Evolutionary conservation across 2,113 vertebrate genomes (phyloP).

Genomic region (Oryzias celebensis): DNA sequence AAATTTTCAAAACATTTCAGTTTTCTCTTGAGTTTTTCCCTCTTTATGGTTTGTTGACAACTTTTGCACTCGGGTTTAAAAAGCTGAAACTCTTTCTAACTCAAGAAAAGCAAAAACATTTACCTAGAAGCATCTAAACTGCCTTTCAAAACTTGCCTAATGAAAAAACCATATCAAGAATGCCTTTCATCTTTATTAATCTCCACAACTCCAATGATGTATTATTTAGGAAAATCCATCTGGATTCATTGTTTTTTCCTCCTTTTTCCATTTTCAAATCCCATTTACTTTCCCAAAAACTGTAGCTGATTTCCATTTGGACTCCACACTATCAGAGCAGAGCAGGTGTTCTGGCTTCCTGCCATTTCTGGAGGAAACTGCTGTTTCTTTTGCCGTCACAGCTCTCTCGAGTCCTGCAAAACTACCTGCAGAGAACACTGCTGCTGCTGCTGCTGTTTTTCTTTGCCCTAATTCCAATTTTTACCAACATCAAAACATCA

Average conservation of each 20-base stretch:
- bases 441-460: constrained; percentile 38
- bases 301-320: constrained; percentile 1
- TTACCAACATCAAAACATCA: constrained; percentile 26
- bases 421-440: constrained; percentile 24
- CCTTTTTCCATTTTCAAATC: background rate
- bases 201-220: too few species aligned
- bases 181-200: too few species aligned
- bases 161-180: too few species aligned
- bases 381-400: constrained; percentile 39
- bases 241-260: background rate
- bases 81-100: too few species aligned
- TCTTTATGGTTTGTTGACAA: too few species aligned
- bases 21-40: too few species aligned
- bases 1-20: too few species aligned
- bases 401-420: constrained; percentile 34
- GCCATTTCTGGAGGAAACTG: constrained; percentile 48
- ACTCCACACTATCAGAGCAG: constrained; percentile 6
- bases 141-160: too few species aligned
- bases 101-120: too few species aligned
- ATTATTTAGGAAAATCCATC: background rate
- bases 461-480: constrained; percentile 39
- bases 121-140: too few species aligned
- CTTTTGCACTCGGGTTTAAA: too few species aligned
- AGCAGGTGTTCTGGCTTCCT: constrained; percentile 29
- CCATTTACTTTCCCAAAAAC: background rate